Base-by-base conservation (phyloP, 2,113 vertebrate genomes). In the Meleagris gallopavo region DNA sequence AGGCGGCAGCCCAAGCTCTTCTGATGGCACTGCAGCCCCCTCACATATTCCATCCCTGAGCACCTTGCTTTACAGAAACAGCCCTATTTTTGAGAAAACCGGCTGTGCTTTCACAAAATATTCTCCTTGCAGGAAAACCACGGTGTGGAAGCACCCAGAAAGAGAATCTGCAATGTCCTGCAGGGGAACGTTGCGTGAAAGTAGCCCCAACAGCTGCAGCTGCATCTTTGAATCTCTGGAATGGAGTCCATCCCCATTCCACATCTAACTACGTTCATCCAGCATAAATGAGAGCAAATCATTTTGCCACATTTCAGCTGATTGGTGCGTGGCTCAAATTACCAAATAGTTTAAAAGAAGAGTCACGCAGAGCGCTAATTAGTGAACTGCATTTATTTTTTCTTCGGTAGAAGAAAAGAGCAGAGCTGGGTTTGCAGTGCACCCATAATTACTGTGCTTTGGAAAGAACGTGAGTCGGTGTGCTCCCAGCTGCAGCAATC, bases 271-370 rank as follows among this genome's bases (percentile, higher is more conserved):
- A 67, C 60, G 57, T 81, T 57, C 77, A 89, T 54, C 85, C 52
- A 67, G 75, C 88, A 57, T 64, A 94, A 94, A 86, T 36, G 82
- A 94, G 75, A 94, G 72, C 71, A 97, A 92, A 95, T 88, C 80
- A 79, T 88, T 87, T 91, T 86, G 79, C 89, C 77, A 83, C 55
- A 40, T 83, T 92, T 91, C 78, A 83, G 72, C 78, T 86, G 91
- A 85, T 72, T 89, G 89, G 75, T 86, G 91, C 14, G 50, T 40
- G 52, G 85, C 67, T 96, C 79, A 83, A 89, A 94, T 91, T 67
- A 71, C 76, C 85, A 36, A 83, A 50, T 69, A 80, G 89, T 93
- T 94, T 95, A 85, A 92, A 62, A 86, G 78, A 71, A 88, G 89
- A 87, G 65, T 45, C 85, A 40, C 27, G 89, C 93, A 29, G 91